phyloP scores from a whole-genome alignment of 2,888 invertebrate genomes.

The Agrotis segetum region DNA sequence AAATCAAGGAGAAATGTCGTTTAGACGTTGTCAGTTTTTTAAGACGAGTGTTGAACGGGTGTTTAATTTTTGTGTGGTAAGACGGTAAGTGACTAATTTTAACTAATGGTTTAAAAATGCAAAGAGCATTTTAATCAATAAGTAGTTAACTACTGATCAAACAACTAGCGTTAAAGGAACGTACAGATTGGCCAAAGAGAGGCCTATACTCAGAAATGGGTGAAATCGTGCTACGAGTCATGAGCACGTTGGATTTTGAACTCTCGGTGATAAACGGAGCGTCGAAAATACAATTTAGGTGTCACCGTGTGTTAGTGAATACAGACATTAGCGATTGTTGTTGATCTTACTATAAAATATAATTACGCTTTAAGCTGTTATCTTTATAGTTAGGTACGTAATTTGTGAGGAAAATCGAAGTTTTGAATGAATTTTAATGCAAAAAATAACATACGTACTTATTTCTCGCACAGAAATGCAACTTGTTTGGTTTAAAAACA shows the following conservation, averaged over 20 bases:
- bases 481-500: too few relatives aligned
- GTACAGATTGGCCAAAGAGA: background rate
- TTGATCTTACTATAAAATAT: slow-evolving; percentile 4
- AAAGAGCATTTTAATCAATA: too few relatives aligned
- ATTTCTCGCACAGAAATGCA: too few relatives aligned
- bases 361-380: background rate
- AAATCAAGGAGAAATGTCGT: too few relatives aligned
- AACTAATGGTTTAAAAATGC: too few relatives aligned
- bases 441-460: too few relatives aligned
- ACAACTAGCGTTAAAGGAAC: background rate
- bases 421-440: background rate
- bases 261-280: background rate
- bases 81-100: too few relatives aligned
- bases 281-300: background rate
- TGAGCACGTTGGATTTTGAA: background rate
- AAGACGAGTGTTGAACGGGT: too few relatives aligned
- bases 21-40: too few relatives aligned
- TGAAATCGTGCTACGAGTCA: background rate
- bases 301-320: background rate
- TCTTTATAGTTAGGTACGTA: background rate
- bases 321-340: background rate
- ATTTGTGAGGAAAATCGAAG: slow-evolving; percentile 4
- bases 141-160: too few relatives aligned
- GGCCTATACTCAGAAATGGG: background rate
- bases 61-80: too few relatives aligned